Conservation (phyloP, 1,140 invertebrate genomes). For the Pinna nobilis region DNA sequence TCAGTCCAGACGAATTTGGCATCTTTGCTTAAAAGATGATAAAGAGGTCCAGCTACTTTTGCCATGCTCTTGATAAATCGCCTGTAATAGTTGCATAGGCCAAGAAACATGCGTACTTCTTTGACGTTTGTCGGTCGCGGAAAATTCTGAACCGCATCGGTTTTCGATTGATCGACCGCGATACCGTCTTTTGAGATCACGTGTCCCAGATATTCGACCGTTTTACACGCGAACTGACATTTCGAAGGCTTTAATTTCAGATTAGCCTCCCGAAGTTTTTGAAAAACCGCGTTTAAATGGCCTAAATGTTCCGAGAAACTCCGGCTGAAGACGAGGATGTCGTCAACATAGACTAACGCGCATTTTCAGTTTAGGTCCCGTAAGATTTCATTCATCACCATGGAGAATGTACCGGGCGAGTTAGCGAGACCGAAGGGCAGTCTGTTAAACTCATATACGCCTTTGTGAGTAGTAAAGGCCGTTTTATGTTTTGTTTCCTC, state of each 20-base stretch:
- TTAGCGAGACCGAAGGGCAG: conserved; percentile 50
- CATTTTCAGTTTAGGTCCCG: conserved; percentile 33
- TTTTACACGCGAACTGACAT: conserved; percentile 40
- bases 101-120: conserved; percentile 74
- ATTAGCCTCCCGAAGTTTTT: conserved; percentile 30
- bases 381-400: conserved; percentile 34
- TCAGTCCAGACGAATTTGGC: conserved; percentile 45
- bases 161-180: conserved; percentile 45
- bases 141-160: conserved; percentile 8
- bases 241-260: conserved; percentile 40
- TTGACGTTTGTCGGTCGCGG: conserved; percentile 56
- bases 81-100: conserved; percentile 73
- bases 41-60: conserved; percentile 65
- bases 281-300: conserved; percentile 39
- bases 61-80: conserved; percentile 67
- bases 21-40: conserved; percentile 72
- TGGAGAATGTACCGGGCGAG: conserved; percentile 26
- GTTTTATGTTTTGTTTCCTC: conserved; percentile 30
- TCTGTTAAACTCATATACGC: conserved; percentile 32
- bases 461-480: conserved; percentile 36
- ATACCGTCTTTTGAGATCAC: conserved; percentile 36
- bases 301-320: conserved; percentile 36
- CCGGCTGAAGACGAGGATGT: conserved; percentile 39
- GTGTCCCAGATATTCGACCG: conserved; percentile 41
- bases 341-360: conserved; percentile 45